These are phyloP conservation scores for Hirtodrosophila alboralis DNA, from an alignment of 2,888 invertebrate genomes.

Conservation along the genomic window DNA sequence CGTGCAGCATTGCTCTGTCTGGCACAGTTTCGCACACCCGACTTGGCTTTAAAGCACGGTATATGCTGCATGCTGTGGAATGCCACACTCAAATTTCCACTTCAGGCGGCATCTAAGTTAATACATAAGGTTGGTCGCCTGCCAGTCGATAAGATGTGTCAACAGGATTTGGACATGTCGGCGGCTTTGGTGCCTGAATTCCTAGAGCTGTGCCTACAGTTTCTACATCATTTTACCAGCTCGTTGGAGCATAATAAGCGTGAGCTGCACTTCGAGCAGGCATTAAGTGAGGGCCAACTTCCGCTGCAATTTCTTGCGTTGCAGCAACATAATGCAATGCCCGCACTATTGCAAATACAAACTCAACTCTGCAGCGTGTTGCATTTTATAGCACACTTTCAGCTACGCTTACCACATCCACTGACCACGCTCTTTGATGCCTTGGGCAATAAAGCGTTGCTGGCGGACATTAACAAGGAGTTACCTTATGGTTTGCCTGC, in stretches of 20 bases:
- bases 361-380: slow-evolving; percentile 91
- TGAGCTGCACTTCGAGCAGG: slow-evolving; percentile 82
- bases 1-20: slow-evolving; percentile 90
- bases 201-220: slow-evolving; percentile 86
- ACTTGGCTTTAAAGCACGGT: slow-evolving; percentile 87
- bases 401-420: slow-evolving; percentile 89
- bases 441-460: slow-evolving; percentile 86
- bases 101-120: slow-evolving; percentile 90
- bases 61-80: slow-evolving; percentile 94
- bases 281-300: slow-evolving; percentile 82
- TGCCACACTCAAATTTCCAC: slow-evolving; percentile 91
- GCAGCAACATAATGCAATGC: slow-evolving; percentile 90
- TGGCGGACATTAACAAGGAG: slow-evolving; percentile 83
- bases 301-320: slow-evolving; percentile 90
- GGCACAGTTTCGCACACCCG: slow-evolving; percentile 80
- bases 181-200: slow-evolving; percentile 87
- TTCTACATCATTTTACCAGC: slow-evolving; percentile 76
- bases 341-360: slow-evolving; percentile 91
- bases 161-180: slow-evolving; percentile 90
- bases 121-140: slow-evolving; percentile 92
- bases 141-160: slow-evolving; percentile 93
- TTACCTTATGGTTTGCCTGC: slow-evolving; percentile 87
- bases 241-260: slow-evolving; percentile 80
- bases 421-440: slow-evolving; percentile 91
- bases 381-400: slow-evolving; percentile 91